Evolutionary conservation across 2,113 vertebrate species (phyloP).

Genomic region (Turdus rufiventris): DNA sequence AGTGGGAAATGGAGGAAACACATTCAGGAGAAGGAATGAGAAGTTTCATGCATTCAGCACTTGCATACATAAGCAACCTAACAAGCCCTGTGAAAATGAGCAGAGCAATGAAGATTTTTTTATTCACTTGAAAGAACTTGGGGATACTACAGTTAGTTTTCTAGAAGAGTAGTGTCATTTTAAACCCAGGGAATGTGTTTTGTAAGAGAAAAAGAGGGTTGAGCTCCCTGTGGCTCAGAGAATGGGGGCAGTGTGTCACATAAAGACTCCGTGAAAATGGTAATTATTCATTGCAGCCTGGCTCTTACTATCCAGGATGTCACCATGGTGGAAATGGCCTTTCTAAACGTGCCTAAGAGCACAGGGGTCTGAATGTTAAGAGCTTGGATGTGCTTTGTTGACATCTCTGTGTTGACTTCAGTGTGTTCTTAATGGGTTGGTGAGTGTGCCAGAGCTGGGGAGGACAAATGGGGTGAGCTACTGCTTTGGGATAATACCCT

Average conservation of each 20-base stretch:
- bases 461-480: accelerated
- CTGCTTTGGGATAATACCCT: background rate
- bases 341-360: background rate
- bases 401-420: background rate
- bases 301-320: background rate
- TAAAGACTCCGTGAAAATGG: accelerated
- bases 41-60: background rate
- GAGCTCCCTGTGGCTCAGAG: background rate
- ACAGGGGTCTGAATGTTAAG: background rate
- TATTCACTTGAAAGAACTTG: background rate
- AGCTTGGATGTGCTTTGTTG: background rate
- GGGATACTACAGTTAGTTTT: background rate
- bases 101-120: background rate
- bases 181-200: background rate
- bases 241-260: background rate
- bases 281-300: background rate
- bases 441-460: background rate
- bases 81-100: background rate
- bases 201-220: background rate
- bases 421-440: background rate
- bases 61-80: background rate
- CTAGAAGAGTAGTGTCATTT: background rate
- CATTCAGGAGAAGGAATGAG: background rate
- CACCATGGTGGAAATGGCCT: background rate
- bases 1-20: background rate